Conservation (phyloP, 2,113 vertebrate species). For the Turnix velox region DNA sequence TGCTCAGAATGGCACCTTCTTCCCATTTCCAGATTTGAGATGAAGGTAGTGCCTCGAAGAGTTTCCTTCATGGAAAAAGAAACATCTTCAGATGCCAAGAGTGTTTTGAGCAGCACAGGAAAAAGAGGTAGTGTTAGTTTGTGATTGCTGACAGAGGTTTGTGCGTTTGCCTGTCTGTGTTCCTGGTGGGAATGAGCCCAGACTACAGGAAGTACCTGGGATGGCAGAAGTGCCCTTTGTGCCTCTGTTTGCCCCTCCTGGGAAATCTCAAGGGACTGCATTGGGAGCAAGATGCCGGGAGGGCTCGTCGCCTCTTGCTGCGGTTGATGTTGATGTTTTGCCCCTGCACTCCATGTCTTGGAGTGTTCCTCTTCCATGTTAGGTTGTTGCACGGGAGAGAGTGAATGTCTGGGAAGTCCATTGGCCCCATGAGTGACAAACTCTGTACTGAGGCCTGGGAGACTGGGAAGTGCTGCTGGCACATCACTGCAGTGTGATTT, state of each 20-base stretch:
- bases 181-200: background rate
- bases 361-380: background rate
- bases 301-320: background rate
- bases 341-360: background rate
- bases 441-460: background rate
- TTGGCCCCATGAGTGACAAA: background rate
- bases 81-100: background rate
- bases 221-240: background rate
- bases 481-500: accelerated
- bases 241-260: background rate
- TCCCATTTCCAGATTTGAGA: background rate
- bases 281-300: background rate
- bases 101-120: background rate
- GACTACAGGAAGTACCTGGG: background rate
- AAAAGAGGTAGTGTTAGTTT: background rate
- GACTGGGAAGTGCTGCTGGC: no score
- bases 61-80: no score
- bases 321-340: background rate
- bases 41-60: background rate
- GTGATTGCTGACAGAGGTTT: background rate
- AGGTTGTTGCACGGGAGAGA: background rate
- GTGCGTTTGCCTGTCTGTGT: background rate
- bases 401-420: background rate
- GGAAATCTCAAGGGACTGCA: background rate
- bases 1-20: background rate